These are phyloP conservation scores for Lagopus muta DNA, from an alignment of 2,113 vertebrate species.

Conservation along the genomic window DNA sequence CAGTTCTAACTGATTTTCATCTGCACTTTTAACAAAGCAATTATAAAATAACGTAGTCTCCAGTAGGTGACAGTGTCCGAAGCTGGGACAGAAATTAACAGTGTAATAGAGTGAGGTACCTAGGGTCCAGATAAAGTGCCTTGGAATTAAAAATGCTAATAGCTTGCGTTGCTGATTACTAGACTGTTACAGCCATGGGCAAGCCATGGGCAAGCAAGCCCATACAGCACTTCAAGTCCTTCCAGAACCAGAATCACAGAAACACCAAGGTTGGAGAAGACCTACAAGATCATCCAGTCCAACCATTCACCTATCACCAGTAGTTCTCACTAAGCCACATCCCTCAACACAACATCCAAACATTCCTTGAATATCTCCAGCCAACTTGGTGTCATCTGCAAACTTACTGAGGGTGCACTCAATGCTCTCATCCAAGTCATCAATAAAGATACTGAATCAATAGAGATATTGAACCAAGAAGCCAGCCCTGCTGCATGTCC, in stretches of 20 bases:
- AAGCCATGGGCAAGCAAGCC: neutral
- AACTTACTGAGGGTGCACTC: too few relatives aligned
- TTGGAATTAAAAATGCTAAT: slow-evolving; percentile 26
- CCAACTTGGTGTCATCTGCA: too few relatives aligned
- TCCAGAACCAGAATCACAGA: neutral
- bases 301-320: too few relatives aligned
- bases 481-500: fast-evolving
- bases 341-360: too few relatives aligned
- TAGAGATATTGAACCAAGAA: neutral
- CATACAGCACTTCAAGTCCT: neutral
- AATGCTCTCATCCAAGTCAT: too few relatives aligned
- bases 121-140: neutral
- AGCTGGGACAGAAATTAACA: slow-evolving; percentile 32
- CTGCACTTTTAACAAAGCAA: slow-evolving; percentile 38
- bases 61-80: neutral
- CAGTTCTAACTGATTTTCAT: slow-evolving; percentile 35
- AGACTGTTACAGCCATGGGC: neutral
- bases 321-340: too few relatives aligned
- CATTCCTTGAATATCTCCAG: too few relatives aligned
- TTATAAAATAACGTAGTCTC: neutral
- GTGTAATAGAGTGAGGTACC: neutral
- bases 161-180: neutral
- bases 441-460: too few relatives aligned
- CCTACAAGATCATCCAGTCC: too few relatives aligned
- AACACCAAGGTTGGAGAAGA: too few relatives aligned